Evolutionary conservation across 2,888 invertebrate species (phyloP), one percentile per base, ranked within the genome.

Genomic region (Lepidocyrtoides sp.): DNA sequence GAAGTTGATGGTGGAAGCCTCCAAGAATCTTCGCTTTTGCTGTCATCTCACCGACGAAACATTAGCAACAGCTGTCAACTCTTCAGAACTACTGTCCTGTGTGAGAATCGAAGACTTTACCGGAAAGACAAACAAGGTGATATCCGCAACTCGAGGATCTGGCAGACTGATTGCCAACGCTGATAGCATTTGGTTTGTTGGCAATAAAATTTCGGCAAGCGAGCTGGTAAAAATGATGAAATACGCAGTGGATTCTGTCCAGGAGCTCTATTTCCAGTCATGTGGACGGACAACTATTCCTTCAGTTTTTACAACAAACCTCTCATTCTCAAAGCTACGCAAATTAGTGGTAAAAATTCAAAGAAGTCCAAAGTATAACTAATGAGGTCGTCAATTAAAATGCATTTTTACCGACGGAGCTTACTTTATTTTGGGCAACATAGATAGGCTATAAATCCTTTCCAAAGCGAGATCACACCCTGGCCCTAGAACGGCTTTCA

Each of bases 91-190:
- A 7, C 48, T 85, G 54, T 14, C 54, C 32, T 54, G 29, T 5
- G 23, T 85, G 0, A 54, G 36, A 36, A 85, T 85, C 54, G 23
- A 69, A 14, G 84, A 85, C 72, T 85, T 85, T 72, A 32, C 29
- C 7, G 84, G 72, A 32, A 57, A 17, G 0, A 32, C n/a, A 2
- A 85, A 85, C 26, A 32, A 23, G 36, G 54, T 85, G 1, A 32
- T 85, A 4, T 85, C 84, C n/a, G 20, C 84, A 1, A 85, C 84
- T 29, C 51, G 84, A n/a, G 84, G 84, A 0, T 72, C 84, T 23
- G 84, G 84, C 8, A 44, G 72, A 5, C 20, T 85, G 0, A 10
- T 85, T 14, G 54, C 69, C 4, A 14, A 1, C 4, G 54, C 57
- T 17, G 54, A 57, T 4, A 17, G 20, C 1, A 72, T 85, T 12